A percentile compares a stretch with the other conserved stretches of the same genome.
Evolutionary conservation across 2,797 vertebrate genomes (phyloP).

Genomic region (Propithecus deckenii): DNA sequence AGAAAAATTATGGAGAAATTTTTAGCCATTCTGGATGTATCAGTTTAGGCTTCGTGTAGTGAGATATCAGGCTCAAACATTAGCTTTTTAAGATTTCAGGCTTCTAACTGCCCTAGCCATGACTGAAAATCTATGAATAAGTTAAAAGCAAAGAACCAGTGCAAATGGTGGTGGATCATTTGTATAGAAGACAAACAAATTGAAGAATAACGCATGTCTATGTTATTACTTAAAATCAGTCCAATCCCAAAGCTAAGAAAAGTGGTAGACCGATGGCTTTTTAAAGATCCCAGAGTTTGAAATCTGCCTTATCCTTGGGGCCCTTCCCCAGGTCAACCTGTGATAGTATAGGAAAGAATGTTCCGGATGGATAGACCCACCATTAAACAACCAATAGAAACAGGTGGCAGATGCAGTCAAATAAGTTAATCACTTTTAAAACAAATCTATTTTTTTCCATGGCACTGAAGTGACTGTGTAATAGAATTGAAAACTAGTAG

Average conservation of each 20-base stretch:
- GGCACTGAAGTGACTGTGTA: neutral
- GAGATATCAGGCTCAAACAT: neutral
- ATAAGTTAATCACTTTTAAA: neutral
- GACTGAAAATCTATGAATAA: neutral
- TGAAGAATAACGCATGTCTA: neutral
- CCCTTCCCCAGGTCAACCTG: neutral
- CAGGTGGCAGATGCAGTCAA: neutral
- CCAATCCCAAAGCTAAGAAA: neutral
- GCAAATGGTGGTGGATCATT: neutral
- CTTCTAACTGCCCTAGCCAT: neutral
- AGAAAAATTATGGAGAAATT: neutral
- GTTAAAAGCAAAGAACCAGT: neutral
- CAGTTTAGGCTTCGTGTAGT: neutral
- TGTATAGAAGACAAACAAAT: neutral
- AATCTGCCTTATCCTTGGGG: neutral
- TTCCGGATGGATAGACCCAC: neutral
- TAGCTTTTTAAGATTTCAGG: neutral
- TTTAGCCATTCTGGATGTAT: neutral
- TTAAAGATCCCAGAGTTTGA: neutral
- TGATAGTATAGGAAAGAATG: neutral
- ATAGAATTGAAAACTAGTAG: neutral
- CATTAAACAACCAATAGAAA: neutral
- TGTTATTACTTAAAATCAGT: neutral
- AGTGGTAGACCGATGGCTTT: neutral
- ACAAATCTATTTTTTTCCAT: neutral